These are phyloP conservation scores for Euwallacea fornicatus DNA, from an alignment of 1,140 invertebrate species.

Conservation along the genomic window DNA sequence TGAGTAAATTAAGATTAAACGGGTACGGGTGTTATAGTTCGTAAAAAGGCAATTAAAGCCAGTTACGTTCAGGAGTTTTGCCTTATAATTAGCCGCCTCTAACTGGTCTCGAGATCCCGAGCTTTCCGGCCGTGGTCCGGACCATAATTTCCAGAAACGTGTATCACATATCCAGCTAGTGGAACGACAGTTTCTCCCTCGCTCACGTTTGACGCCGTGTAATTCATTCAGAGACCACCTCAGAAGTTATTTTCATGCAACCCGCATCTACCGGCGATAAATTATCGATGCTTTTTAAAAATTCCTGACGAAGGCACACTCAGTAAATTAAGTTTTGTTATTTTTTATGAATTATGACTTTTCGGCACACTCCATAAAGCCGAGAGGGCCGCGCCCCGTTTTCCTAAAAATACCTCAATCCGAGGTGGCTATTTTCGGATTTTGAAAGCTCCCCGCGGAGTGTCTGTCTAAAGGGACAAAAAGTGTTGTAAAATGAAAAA, in stretches of 20 bases:
- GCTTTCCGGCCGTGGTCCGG: no score
- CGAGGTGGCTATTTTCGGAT: no score
- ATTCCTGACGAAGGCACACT: slow-evolving; percentile 15
- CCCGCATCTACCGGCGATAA: slow-evolving; percentile 4
- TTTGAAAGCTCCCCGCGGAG: no score
- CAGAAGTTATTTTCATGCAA: slow-evolving; percentile 12
- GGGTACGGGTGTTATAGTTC: no score
- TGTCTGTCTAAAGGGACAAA: no score
- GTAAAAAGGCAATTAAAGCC: no score
- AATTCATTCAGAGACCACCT: slow-evolving; percentile 5
- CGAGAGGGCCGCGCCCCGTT: neutral
- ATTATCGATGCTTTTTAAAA: slow-evolving; percentile 10
- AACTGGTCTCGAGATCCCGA: no score
- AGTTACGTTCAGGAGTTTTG: no score
- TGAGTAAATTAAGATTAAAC: no score
- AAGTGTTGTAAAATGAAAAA: neutral
- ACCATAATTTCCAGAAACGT: no score
- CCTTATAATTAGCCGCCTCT: no score
- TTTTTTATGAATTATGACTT: slow-evolving; percentile 14
- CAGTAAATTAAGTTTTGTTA: slow-evolving; percentile 15
- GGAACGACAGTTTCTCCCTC: neutral
- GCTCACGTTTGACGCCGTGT: neutral
- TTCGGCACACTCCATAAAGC: slow-evolving; percentile 12
- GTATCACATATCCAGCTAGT: neutral
- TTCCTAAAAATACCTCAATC: neutral